Conservation (phyloP, 2,888 invertebrate genomes). For the Dione juno region DNA sequence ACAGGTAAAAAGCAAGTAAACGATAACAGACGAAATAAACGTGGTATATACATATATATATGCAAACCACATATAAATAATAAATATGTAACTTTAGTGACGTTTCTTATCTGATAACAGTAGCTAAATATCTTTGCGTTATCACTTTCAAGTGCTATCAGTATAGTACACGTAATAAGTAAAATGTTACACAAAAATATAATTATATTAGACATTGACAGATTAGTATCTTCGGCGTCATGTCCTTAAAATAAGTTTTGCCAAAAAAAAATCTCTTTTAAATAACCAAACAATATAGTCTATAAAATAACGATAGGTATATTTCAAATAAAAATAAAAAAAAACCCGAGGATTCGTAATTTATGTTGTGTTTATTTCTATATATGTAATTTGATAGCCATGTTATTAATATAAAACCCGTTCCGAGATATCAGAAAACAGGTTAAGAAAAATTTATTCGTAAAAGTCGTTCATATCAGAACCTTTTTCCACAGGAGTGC, state of each 20-base stretch:
- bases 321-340: too few species aligned
- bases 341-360: too few species aligned
- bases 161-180: slow-evolving; percentile 4
- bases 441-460: too few species aligned
- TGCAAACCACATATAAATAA: background rate
- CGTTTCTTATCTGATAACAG: slow-evolving; percentile 5
- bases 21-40: too few species aligned
- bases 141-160: slow-evolving; percentile 7
- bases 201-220: background rate
- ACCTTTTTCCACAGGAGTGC: too few species aligned
- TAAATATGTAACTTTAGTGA: background rate
- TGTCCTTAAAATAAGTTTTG: background rate
- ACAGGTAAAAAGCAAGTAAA: too few species aligned
- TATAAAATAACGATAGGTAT: too few species aligned
- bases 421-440: too few species aligned
- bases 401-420: too few species aligned
- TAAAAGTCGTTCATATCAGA: too few species aligned
- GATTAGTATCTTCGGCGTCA: background rate
- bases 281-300: too few species aligned
- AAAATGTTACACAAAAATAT: background rate
- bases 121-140: slow-evolving; percentile 1
- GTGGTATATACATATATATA: background rate
- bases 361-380: background rate
- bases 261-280: too few species aligned
- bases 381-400: background rate